Evolutionary conservation across 2,888 invertebrate species (phyloP), one percentile per base, ranked within the genome.

Genomic region (Polydrusus pterygomalis): DNA sequence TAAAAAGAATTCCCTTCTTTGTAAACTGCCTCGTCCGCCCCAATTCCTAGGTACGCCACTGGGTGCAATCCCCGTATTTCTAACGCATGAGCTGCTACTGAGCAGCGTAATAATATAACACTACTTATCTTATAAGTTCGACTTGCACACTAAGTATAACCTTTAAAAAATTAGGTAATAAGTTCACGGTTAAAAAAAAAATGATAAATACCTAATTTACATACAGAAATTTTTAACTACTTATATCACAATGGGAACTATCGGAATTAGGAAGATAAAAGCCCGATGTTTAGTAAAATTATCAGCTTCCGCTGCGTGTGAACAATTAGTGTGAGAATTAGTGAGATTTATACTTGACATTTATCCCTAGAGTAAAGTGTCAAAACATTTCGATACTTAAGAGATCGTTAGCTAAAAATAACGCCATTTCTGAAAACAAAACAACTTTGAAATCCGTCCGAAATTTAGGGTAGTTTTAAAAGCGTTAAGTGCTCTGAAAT

Each of bases 311-410:
- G 80, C 69, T 80, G 69, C 74, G 71, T 70, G 78, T 56, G 74
- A 82, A 80, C 81, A 81, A 82, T 82, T 79, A 80, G 81, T 80
- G 77, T 75, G 81, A 82, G 82, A 83, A 82, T 82, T 83, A 82
- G 75, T 75, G 80, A 82, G 82, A 83, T 82, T 82, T 83, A 82
- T 79, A 79, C 69, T 69, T 82, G 82, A 82, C 83, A 79, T 81
- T 79, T 80, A 82, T 82, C 83, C 82, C 83, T 69, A 79, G 82
- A 79, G 83, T 80, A 81, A 80, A 77, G 78, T 81, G 81, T 81
- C 81, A 82, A 81, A 80, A 81, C 77, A 79, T 79, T 76, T 79
- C 68, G 78, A 81, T 79, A 79, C 78, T 67, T 62, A 15, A 40
- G 15, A 56, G 72, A 79, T 77, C 78, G 75, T 79, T 78, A 75